Base-by-base conservation (phyloP, 1,140 invertebrate species). In the Drosophila bocki region DNA sequence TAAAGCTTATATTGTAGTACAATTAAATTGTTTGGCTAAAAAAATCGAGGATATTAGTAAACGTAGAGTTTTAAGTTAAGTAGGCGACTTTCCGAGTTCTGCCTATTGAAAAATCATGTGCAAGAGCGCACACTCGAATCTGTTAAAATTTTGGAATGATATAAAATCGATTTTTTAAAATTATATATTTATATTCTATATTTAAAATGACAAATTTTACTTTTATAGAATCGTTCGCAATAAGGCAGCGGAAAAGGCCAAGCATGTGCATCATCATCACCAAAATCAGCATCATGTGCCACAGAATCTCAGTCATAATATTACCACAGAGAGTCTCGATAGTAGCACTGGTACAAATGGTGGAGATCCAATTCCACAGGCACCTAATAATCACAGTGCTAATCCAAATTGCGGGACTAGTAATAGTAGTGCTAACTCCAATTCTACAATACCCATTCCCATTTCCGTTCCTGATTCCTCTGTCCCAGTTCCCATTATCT, bases 221-320 rank as follows among this genome's bases (percentile, higher is more conserved):
- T 9, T 56, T 57, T 79, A 7, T 93, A 99, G 98, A 94, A 99
- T 99, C 93, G 98, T 99, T 48, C 95, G 98, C 64, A 99, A 99
- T 94, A 99, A 99, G 92, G 98, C 98, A 12, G 98, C 98, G 6
- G 98, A 99, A 93, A 98, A 98, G 91, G 97, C 97, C 83, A 99
- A 99, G 93, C 96, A 97, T 88, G 96, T 97, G 32, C 96, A 97
- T 93, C 96, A 97, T 82, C 96, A 94, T 93, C 96, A 93, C 19
- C 62, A 95, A 76, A 56, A 56, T 39, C 93, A 94, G 88, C 94
- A 91, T 41, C 84, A 79, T 60, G 60, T 78, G 22, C 69, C 70
- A 11, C 68, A 78, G 11, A 74, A 76, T 59, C 74, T 87, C 7
- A 78, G 75, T 50, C 88, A 91, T 90, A 91, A 91, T 88, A 91